Percentiles rank a stretch among this genome's conserved stretches.
Evolutionary conservation across 2,888 invertebrate genomes (phyloP).

Genomic region (Ormyrus rosae): DNA sequence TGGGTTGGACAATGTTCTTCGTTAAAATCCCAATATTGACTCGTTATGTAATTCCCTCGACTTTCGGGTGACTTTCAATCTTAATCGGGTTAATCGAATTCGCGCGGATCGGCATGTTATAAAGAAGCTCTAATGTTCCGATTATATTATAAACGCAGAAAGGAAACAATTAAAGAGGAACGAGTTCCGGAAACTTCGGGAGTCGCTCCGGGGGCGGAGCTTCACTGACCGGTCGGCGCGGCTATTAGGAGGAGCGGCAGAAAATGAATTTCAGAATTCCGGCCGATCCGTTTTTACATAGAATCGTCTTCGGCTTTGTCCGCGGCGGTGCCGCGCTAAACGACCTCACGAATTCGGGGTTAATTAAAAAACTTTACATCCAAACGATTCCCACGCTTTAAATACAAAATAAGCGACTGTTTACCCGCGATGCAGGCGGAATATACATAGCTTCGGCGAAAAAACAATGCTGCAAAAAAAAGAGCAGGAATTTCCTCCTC

Average conservation of each 20-base stretch:
- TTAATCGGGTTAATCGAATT: constrained; percentile 43
- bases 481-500: too few relatives aligned
- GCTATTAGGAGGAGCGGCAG: neutral
- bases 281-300: constrained; percentile 11
- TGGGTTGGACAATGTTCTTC: neutral
- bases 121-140: neutral
- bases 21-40: neutral
- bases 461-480: too few relatives aligned
- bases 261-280: neutral
- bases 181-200: constrained; percentile 48
- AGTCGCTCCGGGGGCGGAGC: constrained; percentile 19
- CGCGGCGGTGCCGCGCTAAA: too few relatives aligned
- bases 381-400: too few relatives aligned
- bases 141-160: neutral
- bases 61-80: neutral
- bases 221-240: neutral
- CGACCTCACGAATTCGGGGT: too few relatives aligned
- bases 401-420: too few relatives aligned
- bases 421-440: too few relatives aligned
- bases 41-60: too few relatives aligned
- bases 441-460: too few relatives aligned
- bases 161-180: constrained; percentile 49
- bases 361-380: too few relatives aligned
- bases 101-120: constrained; percentile 4
- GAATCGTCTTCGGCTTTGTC: too few relatives aligned